Conservation (phyloP, 2,888 invertebrate genomes). For the Calameuta pallipes region DNA sequence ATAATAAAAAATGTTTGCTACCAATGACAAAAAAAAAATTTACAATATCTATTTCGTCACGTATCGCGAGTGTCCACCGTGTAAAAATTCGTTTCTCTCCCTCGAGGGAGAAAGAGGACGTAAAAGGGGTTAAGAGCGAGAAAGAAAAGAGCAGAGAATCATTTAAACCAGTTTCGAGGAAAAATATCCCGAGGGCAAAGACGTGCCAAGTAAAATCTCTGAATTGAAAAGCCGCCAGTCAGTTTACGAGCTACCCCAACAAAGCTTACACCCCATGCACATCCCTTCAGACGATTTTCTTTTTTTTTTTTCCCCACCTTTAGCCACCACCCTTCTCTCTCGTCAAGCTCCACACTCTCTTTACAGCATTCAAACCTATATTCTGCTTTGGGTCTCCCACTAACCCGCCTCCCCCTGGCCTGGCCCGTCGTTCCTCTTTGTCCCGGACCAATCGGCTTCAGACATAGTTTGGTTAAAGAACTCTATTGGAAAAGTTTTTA, state of each 20-base stretch:
- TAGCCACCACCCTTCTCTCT: not conserved
- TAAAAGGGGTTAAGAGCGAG: not conserved
- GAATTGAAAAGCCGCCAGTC: slow-evolving; percentile 25
- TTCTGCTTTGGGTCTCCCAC: not conserved
- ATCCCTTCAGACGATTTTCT: not conserved
- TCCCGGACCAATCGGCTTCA: slow-evolving; percentile 10
- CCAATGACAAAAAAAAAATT: no score
- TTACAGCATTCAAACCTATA: no score
- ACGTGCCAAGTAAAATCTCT: slow-evolving; percentile 41
- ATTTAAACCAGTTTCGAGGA: slow-evolving; percentile 32
- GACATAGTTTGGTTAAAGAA: slow-evolving; percentile 40
- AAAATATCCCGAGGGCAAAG: slow-evolving; percentile 15
- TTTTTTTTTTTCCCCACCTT: not conserved
- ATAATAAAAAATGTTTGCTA: no score
- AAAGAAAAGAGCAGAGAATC: slow-evolving; percentile 26
- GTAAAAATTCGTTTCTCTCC: not conserved
- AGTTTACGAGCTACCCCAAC: slow-evolving; percentile 42
- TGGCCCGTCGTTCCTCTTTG: slow-evolving; percentile 18
- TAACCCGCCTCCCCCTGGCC: not conserved
- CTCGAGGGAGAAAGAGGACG: not conserved
- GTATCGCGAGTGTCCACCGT: slow-evolving; percentile 20
- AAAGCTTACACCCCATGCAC: slow-evolving; percentile 27
- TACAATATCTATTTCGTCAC: slow-evolving; percentile 42
- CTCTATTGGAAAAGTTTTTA: slow-evolving; percentile 48
- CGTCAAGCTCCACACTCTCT: no score